These are phyloP conservation scores for Xanthorhoe spadicearia DNA, from an alignment of 2,888 invertebrate species.

Conservation along the genomic window DNA sequence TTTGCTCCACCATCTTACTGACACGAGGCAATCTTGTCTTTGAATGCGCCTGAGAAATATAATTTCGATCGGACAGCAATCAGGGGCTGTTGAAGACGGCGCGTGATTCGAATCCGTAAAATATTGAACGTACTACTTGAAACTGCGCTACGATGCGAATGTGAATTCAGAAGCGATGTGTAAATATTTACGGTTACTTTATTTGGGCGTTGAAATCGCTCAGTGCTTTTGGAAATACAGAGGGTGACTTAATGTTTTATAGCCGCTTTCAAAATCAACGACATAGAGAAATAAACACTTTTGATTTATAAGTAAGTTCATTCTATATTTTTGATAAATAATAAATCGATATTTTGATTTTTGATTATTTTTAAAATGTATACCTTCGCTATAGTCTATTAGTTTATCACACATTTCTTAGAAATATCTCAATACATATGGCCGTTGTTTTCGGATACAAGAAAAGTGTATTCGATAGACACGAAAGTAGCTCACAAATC, in stretches of 20 bases:
- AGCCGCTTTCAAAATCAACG: no score
- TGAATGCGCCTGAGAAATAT: conserved; percentile 83
- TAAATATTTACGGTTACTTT: conserved; percentile 48
- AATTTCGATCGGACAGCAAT: conserved; percentile 84
- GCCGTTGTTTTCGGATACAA: no score
- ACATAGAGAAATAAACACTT: no score
- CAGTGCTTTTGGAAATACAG: conserved; percentile 1
- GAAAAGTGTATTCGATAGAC: neutral
- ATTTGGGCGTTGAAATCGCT: conserved; percentile 26
- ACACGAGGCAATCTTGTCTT: conserved; percentile 77
- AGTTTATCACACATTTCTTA: no score
- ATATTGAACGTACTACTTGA: conserved; percentile 74
- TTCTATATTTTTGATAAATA: no score
- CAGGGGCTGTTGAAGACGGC: conserved; percentile 82
- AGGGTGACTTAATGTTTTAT: neutral
- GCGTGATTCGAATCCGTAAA: conserved; percentile 81
- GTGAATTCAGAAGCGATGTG: conserved; percentile 53
- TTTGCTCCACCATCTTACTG: conserved; percentile 28
- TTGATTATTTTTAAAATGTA: no score
- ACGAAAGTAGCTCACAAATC: neutral
- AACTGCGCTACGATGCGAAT: conserved; percentile 47
- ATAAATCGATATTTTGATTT: no score
- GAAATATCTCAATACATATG: no score
- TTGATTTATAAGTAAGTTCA: no score
- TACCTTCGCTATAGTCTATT: no score